Conservation (phyloP, 2,888 invertebrate genomes). For the Caprella mutica region DNA sequence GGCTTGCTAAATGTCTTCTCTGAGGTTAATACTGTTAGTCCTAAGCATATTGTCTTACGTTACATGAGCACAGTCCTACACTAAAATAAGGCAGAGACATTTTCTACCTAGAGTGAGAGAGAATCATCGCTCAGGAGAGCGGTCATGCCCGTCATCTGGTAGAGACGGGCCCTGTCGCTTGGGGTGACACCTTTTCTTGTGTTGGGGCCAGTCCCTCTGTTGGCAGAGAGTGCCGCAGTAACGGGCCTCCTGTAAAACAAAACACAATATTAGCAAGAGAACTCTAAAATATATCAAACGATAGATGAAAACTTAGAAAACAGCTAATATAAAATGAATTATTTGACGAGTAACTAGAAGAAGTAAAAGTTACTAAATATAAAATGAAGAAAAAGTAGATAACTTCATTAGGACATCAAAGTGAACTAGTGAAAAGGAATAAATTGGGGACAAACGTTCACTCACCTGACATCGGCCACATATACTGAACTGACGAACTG, state of each 20-base stretch:
- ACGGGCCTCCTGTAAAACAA: conserved; percentile 40
- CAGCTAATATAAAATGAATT: too few relatives aligned
- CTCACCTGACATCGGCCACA: conserved; percentile 45
- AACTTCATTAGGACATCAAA: too few relatives aligned
- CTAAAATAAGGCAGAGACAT: not conserved
- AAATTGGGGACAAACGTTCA: too few relatives aligned
- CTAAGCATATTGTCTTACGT: too few relatives aligned
- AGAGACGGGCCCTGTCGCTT: not conserved
- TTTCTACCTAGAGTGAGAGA: not conserved
- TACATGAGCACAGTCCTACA: not conserved
- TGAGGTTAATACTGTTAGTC: too few relatives aligned
- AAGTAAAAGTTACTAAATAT: too few relatives aligned
- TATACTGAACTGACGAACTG: conserved; percentile 45
- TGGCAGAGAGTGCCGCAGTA: conserved; percentile 45
- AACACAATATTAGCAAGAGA: not conserved
- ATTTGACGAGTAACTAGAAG: too few relatives aligned
- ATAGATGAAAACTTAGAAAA: too few relatives aligned
- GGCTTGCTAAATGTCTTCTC: too few relatives aligned
- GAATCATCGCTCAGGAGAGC: conserved; percentile 39
- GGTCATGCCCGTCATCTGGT: conserved; percentile 34
- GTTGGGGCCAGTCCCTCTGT: conserved; percentile 44
- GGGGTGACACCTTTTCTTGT: conserved; percentile 41
- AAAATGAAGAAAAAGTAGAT: too few relatives aligned
- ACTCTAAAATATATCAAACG: not conserved
- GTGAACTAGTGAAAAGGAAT: too few relatives aligned